Percentiles rank a stretch among this genome's conserved stretches.
phyloP scores from a whole-genome alignment of 2,797 vertebrate species.

The Yasuhikotakia modesta region DNA sequence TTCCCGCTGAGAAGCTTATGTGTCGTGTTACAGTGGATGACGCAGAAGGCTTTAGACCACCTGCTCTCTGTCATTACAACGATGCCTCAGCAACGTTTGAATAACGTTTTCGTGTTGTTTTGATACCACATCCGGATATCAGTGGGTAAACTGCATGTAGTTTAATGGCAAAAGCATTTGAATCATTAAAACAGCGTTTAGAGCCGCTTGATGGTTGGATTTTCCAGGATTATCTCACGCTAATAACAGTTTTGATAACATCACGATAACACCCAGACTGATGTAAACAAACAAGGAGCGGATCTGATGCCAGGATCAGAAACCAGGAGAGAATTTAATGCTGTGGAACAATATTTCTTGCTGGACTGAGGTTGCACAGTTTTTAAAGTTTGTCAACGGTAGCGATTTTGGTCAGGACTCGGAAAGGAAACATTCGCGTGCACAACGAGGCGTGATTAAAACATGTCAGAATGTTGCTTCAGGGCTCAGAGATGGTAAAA shows the following conservation, averaged over 20 bases:
- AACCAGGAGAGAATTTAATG: not conserved
- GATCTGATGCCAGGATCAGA: not conserved
- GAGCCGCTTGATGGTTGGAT: not conserved
- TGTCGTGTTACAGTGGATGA: constrained; percentile 49
- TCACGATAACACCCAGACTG: not conserved
- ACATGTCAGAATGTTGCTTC: constrained; percentile 68
- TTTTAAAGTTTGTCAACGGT: not conserved
- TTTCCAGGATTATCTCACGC: not conserved
- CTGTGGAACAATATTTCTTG: constrained; percentile 3
- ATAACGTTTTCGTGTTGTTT: not conserved
- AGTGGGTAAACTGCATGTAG: not conserved
- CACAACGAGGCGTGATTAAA: constrained; percentile 23
- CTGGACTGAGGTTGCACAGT: not conserved
- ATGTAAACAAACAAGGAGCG: not conserved
- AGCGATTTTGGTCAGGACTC: not conserved
- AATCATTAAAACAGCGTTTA: not conserved
- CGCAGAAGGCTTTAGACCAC: constrained; percentile 48
- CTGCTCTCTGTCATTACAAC: constrained; percentile 35
- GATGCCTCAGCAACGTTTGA: constrained; percentile 18
- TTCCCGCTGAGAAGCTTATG: constrained; percentile 48
- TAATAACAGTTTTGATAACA: not conserved
- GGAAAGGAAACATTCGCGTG: not conserved
- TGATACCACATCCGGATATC: not conserved
- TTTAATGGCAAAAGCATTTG: not conserved
- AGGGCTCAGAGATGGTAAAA: constrained; percentile 67